phyloP scores from a whole-genome alignment of 2,113 vertebrate species.

The Zapornia atra region DNA sequence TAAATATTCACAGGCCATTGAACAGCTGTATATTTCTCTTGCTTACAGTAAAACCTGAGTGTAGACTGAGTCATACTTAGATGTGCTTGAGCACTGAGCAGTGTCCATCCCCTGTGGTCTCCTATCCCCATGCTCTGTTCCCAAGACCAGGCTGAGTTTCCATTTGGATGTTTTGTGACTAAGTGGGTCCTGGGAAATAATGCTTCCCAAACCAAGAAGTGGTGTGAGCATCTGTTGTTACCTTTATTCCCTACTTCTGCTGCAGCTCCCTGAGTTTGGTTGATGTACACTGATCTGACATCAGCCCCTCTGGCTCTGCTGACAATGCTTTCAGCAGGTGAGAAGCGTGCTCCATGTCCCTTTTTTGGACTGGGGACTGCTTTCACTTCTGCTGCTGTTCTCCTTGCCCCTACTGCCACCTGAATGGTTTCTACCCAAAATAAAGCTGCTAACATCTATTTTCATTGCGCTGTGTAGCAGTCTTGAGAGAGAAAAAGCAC shows the following conservation, averaged over 20 bases:
- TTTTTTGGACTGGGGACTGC: neutral
- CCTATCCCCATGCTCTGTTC: neutral
- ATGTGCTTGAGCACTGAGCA: neutral
- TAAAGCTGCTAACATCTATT: neutral
- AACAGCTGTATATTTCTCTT: neutral
- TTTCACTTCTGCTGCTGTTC: neutral
- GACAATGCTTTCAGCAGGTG: accelerated
- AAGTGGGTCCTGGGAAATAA: neutral
- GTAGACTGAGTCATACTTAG: neutral
- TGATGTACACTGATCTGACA: neutral
- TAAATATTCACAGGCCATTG: neutral
- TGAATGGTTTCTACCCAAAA: neutral
- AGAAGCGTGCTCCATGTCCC: accelerated
- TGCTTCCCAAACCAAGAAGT: neutral
- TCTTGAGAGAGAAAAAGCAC: conserved; percentile 8
- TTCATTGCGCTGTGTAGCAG: neutral
- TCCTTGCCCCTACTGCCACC: neutral
- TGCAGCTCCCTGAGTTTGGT: neutral
- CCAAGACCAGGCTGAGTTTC: neutral
- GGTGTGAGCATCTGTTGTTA: neutral
- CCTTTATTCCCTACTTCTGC: neutral
- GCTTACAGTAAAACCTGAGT: neutral
- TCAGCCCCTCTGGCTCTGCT: neutral
- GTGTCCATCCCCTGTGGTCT: neutral
- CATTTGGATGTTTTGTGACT: neutral